Conservation (phyloP, 2,888 invertebrate species). For the Macaria liturata region DNA sequence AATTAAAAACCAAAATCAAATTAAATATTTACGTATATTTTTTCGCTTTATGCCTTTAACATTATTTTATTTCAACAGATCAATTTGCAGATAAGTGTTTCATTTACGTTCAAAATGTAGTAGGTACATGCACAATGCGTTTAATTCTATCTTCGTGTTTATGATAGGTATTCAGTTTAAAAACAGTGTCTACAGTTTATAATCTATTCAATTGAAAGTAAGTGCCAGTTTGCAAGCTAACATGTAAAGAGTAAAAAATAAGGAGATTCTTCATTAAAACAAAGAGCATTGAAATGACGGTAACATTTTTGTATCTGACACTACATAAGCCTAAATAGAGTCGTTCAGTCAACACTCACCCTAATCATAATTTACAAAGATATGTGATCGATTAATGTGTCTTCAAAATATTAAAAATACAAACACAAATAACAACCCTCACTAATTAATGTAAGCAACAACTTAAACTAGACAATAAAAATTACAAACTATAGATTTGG, state of each 20-base stretch:
- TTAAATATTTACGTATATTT: constrained; percentile 82
- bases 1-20: constrained; percentile 55
- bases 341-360: constrained; percentile 52
- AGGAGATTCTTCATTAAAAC: constrained; percentile 56
- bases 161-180: constrained; percentile 38
- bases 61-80: constrained; percentile 73
- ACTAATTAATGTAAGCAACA: constrained; percentile 70
- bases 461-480: constrained; percentile 71
- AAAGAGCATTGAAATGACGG: constrained; percentile 45
- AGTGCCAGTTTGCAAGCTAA: constrained; percentile 62
- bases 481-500: constrained; percentile 80
- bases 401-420: constrained; percentile 59
- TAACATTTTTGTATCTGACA: constrained; percentile 48
- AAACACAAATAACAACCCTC: constrained; percentile 79
- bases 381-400: constrained; percentile 61
- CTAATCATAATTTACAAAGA: constrained; percentile 58
- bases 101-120: constrained; percentile 47
- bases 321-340: constrained; percentile 43
- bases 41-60: constrained; percentile 76
- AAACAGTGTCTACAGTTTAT: constrained; percentile 52
- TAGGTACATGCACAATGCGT: constrained; percentile 38
- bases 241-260: constrained; percentile 58
- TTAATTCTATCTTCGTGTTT: constrained; percentile 41
- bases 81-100: constrained; percentile 63
- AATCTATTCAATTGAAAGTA: constrained; percentile 49